Evolutionary conservation across 2,888 invertebrate species (phyloP).

Genomic region (Tachystola acroxantha): DNA sequence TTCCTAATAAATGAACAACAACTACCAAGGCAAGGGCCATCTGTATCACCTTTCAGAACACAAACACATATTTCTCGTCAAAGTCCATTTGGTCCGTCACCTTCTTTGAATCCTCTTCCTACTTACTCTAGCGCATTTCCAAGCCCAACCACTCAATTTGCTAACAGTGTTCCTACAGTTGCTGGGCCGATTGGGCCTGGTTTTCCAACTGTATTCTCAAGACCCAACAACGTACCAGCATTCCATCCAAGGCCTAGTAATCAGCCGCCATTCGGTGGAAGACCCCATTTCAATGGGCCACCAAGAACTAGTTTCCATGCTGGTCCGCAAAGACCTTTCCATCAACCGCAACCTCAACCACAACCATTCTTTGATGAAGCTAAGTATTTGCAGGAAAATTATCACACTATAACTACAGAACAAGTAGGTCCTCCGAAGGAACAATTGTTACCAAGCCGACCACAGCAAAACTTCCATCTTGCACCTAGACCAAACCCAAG

Average conservation of each 20-base stretch:
- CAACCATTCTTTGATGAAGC: constrained; percentile 68
- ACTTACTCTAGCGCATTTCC: constrained; percentile 48
- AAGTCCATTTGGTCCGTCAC: constrained; percentile 50
- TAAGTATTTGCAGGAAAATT: constrained; percentile 73
- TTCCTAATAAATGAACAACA: constrained; percentile 61
- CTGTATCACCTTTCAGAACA: constrained; percentile 55
- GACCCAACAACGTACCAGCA: constrained; percentile 44
- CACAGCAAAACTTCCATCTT: constrained; percentile 47
- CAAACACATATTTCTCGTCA: constrained; percentile 45
- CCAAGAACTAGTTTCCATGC: constrained; percentile 63
- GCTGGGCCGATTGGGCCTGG: constrained; percentile 41
- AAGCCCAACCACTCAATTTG: constrained; percentile 42
- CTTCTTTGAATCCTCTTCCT: constrained; percentile 41
- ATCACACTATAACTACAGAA: constrained; percentile 71
- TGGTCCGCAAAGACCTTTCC: constrained; percentile 76
- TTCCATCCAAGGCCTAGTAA: constrained; percentile 51
- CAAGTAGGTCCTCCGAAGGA: constrained; percentile 65
- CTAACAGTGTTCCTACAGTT: constrained; percentile 40
- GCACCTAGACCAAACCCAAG: constrained; percentile 48
- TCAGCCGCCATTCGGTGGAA: constrained; percentile 42
- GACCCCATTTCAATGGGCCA: constrained; percentile 62
- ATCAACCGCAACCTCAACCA: constrained; percentile 49
- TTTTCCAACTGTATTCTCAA: constrained; percentile 49
- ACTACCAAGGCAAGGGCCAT: constrained; percentile 61
- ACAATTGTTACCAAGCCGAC: constrained; percentile 53